Evolutionary conservation across 1,140 invertebrate genomes (phyloP).

Genomic region (Drosophila ambigua): DNA sequence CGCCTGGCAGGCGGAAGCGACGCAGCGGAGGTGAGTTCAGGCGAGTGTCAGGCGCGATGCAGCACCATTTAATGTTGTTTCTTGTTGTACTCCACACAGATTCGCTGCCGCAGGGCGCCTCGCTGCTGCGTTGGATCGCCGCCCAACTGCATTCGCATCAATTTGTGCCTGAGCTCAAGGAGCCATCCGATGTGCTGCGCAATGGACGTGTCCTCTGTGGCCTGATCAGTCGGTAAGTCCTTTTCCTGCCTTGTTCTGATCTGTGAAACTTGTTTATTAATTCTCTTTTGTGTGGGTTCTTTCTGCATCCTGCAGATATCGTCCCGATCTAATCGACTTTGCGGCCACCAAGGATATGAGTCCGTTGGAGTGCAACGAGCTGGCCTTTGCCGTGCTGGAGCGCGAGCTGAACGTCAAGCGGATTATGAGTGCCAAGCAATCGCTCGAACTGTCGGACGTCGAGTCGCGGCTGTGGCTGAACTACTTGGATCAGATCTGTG

Average conservation of each 20-base stretch:
- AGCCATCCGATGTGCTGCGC: constrained; percentile 80
- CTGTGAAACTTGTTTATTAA: too few relatives aligned
- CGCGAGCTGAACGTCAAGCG: constrained; percentile 89
- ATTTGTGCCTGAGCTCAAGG: constrained; percentile 69
- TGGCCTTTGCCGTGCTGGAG: constrained; percentile 92
- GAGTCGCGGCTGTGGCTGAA: constrained; percentile 92
- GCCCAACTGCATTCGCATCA: constrained; percentile 68
- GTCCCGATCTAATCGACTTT: constrained; percentile 94
- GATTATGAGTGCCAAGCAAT: constrained; percentile 93
- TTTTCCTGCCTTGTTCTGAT: too few relatives aligned
- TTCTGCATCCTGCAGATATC: constrained; percentile 88
- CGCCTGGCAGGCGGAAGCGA: constrained; percentile 73
- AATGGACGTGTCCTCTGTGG: constrained; percentile 79
- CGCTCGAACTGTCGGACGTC: constrained; percentile 88
- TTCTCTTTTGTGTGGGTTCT: background rate
- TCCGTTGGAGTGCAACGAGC: constrained; percentile 89
- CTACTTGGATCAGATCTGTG: constrained; percentile 94
- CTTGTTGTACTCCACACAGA: constrained; percentile 32
- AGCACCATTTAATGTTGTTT: background rate
- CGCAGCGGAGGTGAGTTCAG: constrained; percentile 69
- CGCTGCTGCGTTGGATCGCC: constrained; percentile 76
- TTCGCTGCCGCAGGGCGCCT: constrained; percentile 62
- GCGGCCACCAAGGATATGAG: constrained; percentile 87
- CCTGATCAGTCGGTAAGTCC: constrained; percentile 74
- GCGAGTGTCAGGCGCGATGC: background rate